phyloP scores from a whole-genome alignment of 2,113 vertebrate species.

The Sorex fumeus region DNA sequence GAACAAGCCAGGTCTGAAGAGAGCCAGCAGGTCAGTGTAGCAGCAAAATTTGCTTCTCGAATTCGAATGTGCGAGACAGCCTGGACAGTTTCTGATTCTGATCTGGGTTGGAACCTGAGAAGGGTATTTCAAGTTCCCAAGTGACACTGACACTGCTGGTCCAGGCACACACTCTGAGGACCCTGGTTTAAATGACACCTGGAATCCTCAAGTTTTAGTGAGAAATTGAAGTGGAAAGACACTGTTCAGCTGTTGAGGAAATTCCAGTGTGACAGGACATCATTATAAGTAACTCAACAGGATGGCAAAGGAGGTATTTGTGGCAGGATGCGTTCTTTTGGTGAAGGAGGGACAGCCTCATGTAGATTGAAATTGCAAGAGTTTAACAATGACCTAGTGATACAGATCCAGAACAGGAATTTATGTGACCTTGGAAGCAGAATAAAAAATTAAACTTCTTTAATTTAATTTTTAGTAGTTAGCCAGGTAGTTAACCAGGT shows the following conservation, averaged over 20 bases:
- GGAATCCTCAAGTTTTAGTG: background rate
- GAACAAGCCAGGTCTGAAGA: background rate
- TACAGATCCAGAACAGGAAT: background rate
- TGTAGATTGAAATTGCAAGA: slow-evolving; percentile 15
- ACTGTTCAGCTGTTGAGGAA: slow-evolving; percentile 31
- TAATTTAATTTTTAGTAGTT: too few species aligned
- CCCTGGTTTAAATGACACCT: background rate
- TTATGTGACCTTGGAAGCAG: background rate
- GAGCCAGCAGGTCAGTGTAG: background rate
- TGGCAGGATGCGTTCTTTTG: slow-evolving; percentile 22
- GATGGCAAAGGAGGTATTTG: slow-evolving; percentile 35
- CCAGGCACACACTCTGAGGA: background rate
- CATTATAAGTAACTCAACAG: slow-evolving; percentile 50
- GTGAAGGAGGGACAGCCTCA: background rate
- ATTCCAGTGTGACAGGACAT: background rate
- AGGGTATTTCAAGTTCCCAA: background rate
- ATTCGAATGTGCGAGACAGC: background rate
- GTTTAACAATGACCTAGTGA: slow-evolving; percentile 28
- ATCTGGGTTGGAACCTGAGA: background rate
- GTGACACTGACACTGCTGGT: background rate
- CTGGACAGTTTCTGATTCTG: slow-evolving; percentile 8
- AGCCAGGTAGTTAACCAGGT: too few species aligned
- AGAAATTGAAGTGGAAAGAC: slow-evolving; percentile 14
- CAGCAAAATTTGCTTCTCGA: background rate
- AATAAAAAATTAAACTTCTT: too few species aligned